A percentile compares a stretch with the other conserved stretches of the same genome.
Conservation (phyloP, 1,140 invertebrate species). For the Eurosta solidaginis region DNA sequence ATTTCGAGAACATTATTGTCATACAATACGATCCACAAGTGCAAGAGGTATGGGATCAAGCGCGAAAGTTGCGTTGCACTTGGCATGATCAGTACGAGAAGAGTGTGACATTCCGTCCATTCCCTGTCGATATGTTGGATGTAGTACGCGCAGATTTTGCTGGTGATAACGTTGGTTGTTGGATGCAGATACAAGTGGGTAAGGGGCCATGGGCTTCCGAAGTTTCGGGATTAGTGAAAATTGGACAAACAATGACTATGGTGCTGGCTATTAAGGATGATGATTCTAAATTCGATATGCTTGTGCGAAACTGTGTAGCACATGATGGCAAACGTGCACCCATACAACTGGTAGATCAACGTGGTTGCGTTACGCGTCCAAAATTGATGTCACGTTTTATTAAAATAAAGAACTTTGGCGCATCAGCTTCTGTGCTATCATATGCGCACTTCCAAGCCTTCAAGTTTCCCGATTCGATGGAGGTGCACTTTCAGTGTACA, state of each 20-base stretch:
- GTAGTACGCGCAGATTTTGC: slow-evolving; percentile 92
- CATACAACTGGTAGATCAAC: slow-evolving; percentile 92
- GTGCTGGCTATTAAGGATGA: slow-evolving; percentile 94
- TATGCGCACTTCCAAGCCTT: slow-evolving; percentile 95
- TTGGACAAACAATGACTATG: slow-evolving; percentile 97
- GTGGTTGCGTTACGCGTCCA: slow-evolving; percentile 87
- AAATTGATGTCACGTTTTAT: slow-evolving; percentile 93
- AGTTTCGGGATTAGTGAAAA: slow-evolving; percentile 91
- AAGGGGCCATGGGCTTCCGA: slow-evolving; percentile 96
- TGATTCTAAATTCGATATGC: slow-evolving; percentile 94
- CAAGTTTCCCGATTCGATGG: slow-evolving; percentile 96
- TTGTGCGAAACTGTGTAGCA: slow-evolving; percentile 91
- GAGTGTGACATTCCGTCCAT: slow-evolving; percentile 90
- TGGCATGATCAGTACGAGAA: slow-evolving; percentile 97
- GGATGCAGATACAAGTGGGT: slow-evolving; percentile 93
- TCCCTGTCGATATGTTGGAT: slow-evolving; percentile 94
- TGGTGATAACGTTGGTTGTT: slow-evolving; percentile 93
- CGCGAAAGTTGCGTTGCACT: slow-evolving; percentile 86
- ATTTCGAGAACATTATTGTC: slow-evolving; percentile 93
- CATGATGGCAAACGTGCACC: slow-evolving; percentile 92
- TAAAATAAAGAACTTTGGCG: slow-evolving; percentile 94
- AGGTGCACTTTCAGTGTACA: slow-evolving; percentile 94
- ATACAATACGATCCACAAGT: slow-evolving; percentile 94
- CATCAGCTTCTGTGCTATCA: slow-evolving; percentile 86
- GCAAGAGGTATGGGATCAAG: slow-evolving; percentile 96